Conservation (phyloP, 2,113 vertebrate species). For the Anser brachyrhynchus region DNA sequence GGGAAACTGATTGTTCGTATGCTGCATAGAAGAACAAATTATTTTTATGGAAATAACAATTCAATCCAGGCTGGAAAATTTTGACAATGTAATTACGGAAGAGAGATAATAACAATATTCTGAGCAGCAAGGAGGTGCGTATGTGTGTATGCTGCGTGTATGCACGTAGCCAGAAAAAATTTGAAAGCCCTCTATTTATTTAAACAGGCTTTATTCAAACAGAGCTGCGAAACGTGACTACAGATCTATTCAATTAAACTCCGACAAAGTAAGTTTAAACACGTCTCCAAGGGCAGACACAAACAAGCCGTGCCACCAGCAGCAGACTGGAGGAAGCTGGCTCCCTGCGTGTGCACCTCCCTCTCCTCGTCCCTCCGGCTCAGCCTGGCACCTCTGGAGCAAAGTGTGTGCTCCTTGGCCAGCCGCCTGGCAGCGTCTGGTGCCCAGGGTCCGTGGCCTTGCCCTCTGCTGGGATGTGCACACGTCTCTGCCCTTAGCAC, state of each 20-base stretch:
- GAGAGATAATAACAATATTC: background rate
- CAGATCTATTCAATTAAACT: background rate
- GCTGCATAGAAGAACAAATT: background rate
- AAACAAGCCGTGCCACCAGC: background rate
- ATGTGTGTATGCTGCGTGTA: background rate
- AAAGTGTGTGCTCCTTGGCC: background rate
- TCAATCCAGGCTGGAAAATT: background rate
- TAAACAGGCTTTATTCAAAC: background rate
- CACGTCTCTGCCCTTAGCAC: background rate
- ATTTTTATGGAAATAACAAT: constrained; percentile 31
- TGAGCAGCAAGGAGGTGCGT: background rate
- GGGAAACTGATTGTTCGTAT: background rate
- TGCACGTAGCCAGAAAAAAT: background rate
- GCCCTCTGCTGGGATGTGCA: background rate
- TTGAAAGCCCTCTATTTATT: background rate
- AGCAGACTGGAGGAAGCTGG: accelerated
- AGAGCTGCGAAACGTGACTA: background rate
- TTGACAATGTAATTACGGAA: background rate
- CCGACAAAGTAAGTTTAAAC: background rate
- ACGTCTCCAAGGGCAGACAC: background rate
- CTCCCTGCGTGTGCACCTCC: accelerated
- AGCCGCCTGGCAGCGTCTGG: background rate
- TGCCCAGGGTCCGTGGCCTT: accelerated
- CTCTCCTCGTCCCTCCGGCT: background rate
- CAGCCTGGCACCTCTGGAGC: background rate